These are phyloP conservation scores for Geotria australis DNA, from an alignment of 2,797 vertebrate species.

Conservation along the genomic window DNA sequence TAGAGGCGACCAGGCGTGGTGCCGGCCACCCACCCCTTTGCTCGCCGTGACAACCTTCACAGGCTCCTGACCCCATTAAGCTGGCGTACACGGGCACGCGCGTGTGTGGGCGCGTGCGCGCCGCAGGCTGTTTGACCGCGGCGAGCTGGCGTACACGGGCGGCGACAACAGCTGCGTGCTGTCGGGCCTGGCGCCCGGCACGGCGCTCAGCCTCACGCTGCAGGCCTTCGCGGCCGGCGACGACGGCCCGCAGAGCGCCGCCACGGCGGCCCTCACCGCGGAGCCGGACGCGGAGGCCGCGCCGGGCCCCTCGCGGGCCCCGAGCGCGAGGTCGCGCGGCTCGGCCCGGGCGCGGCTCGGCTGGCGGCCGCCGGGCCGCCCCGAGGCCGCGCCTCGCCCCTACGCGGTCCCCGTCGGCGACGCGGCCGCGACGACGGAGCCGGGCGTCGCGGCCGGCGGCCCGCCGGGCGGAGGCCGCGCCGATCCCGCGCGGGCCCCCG, in stretches of 20 bases:
- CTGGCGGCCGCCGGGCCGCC: constrained; percentile 6
- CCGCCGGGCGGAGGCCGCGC: constrained; percentile 6
- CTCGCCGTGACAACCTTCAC: too few relatives aligned
- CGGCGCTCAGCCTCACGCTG: constrained; percentile 4
- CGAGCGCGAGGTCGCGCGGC: constrained; percentile 7
- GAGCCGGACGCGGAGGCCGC: neutral
- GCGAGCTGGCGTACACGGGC: constrained; percentile 7
- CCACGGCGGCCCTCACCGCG: constrained; percentile 1
- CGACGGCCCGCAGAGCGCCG: constrained; percentile 7
- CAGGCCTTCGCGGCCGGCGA: constrained; percentile 8
- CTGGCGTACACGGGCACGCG: neutral
- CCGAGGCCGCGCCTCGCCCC: constrained; percentile 2
- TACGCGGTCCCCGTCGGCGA: constrained; percentile 6
- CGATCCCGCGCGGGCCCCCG: constrained; percentile 2
- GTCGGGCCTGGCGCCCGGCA: constrained; percentile 2
- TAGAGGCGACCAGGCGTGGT: too few relatives aligned
- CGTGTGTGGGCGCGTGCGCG: neutral
- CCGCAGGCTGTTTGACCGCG: constrained; percentile 7
- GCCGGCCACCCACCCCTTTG: too few relatives aligned
- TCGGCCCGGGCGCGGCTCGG: constrained; percentile 6
- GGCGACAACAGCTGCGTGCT: constrained; percentile 4
- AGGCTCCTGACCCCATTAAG: too few relatives aligned
- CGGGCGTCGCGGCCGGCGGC: constrained; percentile 5
- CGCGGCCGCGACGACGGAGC: constrained; percentile 5
- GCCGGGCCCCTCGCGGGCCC: constrained; percentile 4